phyloP scores from a whole-genome alignment of 2,113 vertebrate genomes.

The Heloderma charlesbogerti region DNA sequence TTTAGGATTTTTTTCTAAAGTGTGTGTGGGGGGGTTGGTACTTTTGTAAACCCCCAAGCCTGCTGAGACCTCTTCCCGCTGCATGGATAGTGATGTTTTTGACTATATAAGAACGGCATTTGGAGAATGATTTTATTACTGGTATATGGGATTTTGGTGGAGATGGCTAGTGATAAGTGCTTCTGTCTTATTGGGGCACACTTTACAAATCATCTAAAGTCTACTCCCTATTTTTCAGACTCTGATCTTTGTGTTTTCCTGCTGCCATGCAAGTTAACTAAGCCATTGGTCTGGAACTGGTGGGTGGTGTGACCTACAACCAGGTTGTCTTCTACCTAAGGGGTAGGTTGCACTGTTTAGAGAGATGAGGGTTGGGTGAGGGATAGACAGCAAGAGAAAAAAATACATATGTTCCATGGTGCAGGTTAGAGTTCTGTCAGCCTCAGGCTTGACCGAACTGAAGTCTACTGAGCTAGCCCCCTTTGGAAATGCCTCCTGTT shows the following conservation, averaged over 20 bases:
- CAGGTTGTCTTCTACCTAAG: not conserved
- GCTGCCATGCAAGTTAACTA: not conserved
- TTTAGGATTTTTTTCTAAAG: too few species aligned
- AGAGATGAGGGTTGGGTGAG: not conserved
- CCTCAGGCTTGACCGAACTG: not conserved
- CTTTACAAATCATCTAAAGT: not conserved
- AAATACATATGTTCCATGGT: not conserved
- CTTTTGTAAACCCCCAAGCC: not conserved
- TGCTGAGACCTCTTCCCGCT: too few species aligned
- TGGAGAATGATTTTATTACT: not conserved
- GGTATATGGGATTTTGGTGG: not conserved
- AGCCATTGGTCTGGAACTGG: not conserved
- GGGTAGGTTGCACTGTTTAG: not conserved
- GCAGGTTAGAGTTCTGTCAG: not conserved
- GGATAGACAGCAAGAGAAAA: not conserved
- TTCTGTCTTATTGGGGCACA: not conserved
- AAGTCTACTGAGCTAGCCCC: too few species aligned
- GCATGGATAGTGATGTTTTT: too few species aligned
- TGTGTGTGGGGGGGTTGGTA: too few species aligned
- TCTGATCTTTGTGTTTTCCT: not conserved
- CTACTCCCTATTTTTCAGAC: not conserved
- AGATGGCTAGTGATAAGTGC: not conserved
- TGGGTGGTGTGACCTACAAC: not conserved
- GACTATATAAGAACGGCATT: not conserved
- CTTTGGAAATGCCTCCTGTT: not conserved